These are phyloP conservation scores for Sebastes trivittatus DNA, from an alignment of 2,797 vertebrate genomes.

Conservation along the genomic window DNA sequence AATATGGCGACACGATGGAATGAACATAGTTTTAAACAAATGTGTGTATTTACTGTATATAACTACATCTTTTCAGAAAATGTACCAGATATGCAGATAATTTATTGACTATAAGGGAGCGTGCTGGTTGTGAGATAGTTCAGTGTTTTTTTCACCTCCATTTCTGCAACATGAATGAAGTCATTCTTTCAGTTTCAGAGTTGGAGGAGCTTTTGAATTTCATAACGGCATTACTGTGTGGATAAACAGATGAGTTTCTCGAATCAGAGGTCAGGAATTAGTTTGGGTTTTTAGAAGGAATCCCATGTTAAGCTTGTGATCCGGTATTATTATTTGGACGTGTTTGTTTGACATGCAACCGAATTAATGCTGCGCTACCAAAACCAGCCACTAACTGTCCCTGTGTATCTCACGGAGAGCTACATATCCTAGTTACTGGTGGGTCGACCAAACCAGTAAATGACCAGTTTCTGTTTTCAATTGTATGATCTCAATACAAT, in stretches of 20 bases:
- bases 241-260: constrained; percentile 39
- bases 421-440: neutral
- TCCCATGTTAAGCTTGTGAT: constrained; percentile 55
- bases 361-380: constrained; percentile 18
- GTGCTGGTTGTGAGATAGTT: neutral
- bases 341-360: constrained; percentile 47
- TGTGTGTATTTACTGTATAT: constrained; percentile 12
- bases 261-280: constrained; percentile 50
- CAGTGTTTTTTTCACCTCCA: neutral
- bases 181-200: neutral
- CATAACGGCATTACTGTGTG: constrained; percentile 41
- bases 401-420: neutral
- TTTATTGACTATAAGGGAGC: neutral
- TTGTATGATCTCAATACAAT: neutral
- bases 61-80: neutral
- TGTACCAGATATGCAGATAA: neutral
- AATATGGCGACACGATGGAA: constrained; percentile 82
- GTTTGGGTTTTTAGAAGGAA: constrained; percentile 42
- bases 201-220: constrained; percentile 32
- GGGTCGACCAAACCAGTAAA: neutral
- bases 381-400: constrained; percentile 36
- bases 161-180: constrained; percentile 4
- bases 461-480: neutral
- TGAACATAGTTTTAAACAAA: constrained; percentile 46
- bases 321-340: constrained; percentile 52